phyloP scores from a whole-genome alignment of 2,113 vertebrate genomes.

The Tachuris rubrigastra region DNA sequence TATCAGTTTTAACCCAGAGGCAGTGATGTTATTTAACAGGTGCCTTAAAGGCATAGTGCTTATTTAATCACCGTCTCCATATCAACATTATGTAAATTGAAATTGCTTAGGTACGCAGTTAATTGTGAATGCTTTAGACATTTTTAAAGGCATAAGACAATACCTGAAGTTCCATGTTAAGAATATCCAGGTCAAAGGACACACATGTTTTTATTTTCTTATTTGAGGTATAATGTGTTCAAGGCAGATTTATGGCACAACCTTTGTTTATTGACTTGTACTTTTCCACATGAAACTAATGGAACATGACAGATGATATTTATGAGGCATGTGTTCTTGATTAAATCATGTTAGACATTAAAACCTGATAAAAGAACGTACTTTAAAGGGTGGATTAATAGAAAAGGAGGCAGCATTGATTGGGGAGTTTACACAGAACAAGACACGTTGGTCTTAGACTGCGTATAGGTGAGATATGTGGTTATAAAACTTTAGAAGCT shows the following conservation, averaged over 20 bases:
- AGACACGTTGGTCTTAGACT: conserved; percentile 48
- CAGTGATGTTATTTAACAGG: conserved; percentile 72
- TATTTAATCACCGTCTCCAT: conserved; percentile 64
- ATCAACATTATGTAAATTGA: conserved; percentile 70
- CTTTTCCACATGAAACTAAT: conserved; percentile 82
- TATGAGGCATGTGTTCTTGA: conserved; percentile 82
- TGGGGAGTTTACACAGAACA: conserved; percentile 58
- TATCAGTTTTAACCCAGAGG: conserved; percentile 63
- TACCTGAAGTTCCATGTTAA: conserved; percentile 74
- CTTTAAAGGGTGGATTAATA: conserved; percentile 77
- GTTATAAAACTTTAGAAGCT: conserved; percentile 51
- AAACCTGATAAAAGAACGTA: conserved; percentile 80
- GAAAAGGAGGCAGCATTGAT: conserved; percentile 69
- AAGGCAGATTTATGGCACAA: conserved; percentile 85
- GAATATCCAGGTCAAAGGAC: conserved; percentile 80
- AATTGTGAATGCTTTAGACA: conserved; percentile 71
- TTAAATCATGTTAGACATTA: conserved; percentile 85
- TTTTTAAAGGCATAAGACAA: conserved; percentile 73
- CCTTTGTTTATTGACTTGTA: conserved; percentile 86
- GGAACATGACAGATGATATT: conserved; percentile 84
- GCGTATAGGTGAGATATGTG: conserved; percentile 26
- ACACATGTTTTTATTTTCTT: conserved; percentile 86
- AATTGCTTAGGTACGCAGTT: conserved; percentile 72
- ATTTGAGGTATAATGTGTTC: conserved; percentile 84
- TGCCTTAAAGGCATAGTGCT: conserved; percentile 66